phyloP scores from a whole-genome alignment of 2,113 vertebrate genomes.

The Brienomyrus longianalis region DNA sequence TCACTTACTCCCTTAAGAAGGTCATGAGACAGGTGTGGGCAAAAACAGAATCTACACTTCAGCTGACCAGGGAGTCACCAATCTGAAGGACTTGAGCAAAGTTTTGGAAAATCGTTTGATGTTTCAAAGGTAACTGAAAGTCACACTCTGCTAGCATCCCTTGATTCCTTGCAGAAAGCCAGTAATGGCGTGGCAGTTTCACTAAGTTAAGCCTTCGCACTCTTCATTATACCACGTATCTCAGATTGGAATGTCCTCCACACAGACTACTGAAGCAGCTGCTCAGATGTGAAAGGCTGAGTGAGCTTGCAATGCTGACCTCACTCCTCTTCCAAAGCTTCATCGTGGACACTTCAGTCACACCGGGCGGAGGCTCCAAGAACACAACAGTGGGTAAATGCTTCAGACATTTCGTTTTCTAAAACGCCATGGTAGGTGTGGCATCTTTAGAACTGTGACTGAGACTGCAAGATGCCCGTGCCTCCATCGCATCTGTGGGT shows the following conservation, averaged over 20 bases:
- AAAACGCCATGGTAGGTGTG: not conserved
- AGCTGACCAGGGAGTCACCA: not conserved
- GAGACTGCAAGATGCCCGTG: not conserved
- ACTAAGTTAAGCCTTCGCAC: not conserved
- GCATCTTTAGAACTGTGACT: not conserved
- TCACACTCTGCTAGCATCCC: not conserved
- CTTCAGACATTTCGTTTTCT: not conserved
- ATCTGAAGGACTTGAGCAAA: not conserved
- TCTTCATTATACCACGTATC: not conserved
- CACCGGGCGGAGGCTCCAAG: not conserved
- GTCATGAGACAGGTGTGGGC: not conserved
- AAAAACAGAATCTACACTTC: not conserved
- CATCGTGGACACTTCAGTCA: not conserved
- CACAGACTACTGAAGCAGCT: not conserved
- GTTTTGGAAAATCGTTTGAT: not conserved
- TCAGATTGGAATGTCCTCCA: not conserved
- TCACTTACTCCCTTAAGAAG: not conserved
- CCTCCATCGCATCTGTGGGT: not conserved
- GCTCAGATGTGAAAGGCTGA: not conserved
- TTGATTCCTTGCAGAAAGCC: not conserved
- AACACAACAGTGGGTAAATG: not conserved
- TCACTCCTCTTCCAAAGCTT: not conserved
- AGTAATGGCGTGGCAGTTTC: not conserved
- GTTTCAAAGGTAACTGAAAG: not conserved
- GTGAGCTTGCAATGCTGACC: not conserved